Evolutionary conservation across 2,113 vertebrate species (phyloP).

Genomic region (Montifringilla adamsi): DNA sequence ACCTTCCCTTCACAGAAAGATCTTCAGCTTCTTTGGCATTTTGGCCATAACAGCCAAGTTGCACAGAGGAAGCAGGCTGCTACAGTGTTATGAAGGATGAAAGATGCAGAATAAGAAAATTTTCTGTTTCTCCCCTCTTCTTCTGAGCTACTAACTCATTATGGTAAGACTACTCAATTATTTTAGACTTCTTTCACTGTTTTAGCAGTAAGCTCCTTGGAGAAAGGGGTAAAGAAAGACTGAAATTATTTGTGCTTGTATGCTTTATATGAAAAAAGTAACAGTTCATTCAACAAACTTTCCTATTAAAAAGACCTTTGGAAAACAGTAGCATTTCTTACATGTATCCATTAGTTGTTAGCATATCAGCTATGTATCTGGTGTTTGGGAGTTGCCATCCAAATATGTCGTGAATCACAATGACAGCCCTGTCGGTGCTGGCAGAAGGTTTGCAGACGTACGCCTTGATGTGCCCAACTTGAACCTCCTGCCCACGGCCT

Average conservation of each 20-base stretch:
- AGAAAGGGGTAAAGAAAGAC: neutral
- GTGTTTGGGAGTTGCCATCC: constrained; percentile 92
- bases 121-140: neutral
- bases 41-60: neutral
- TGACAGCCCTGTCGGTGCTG: constrained; percentile 78
- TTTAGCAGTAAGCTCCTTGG: neutral
- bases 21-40: neutral
- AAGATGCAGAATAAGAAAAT: neutral
- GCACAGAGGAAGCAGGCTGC: neutral
- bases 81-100: neutral
- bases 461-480: constrained; percentile 81
- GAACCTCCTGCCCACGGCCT: constrained; percentile 80
- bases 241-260: neutral
- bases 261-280: neutral
- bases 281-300: neutral
- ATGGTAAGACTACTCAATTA: neutral
- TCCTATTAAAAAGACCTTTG: neutral
- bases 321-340: constrained; percentile 45
- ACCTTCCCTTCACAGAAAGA: neutral
- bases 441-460: constrained; percentile 79
- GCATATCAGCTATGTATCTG: constrained; percentile 89
- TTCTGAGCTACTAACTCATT: neutral
- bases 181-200: neutral
- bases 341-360: constrained; percentile 87
- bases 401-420: constrained; percentile 91